Percentiles rank a stretch among this genome's conserved stretches.
Evolutionary conservation across 1,140 invertebrate species (phyloP).

Genomic region (Antheraea pernyi): DNA sequence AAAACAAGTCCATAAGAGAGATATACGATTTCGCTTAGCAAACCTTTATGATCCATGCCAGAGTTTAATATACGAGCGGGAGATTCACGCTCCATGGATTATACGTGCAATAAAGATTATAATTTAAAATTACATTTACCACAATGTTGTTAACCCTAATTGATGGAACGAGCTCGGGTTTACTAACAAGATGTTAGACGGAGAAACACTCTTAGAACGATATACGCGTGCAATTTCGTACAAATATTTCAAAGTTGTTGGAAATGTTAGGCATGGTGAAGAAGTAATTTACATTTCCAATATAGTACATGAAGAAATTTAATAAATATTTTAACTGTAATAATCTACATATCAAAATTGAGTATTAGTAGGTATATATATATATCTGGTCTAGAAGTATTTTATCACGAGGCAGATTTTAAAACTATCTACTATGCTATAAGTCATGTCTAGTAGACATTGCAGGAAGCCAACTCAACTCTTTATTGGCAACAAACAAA

Average conservation of each 20-base stretch:
- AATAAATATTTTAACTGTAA: too few species aligned
- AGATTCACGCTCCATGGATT: conserved; percentile 57
- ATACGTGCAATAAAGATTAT: conserved; percentile 63
- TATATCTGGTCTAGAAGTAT: too few species aligned
- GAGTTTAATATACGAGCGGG: conserved; percentile 55
- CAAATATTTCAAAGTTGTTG: not conserved
- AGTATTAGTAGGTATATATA: too few species aligned
- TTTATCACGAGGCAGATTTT: too few species aligned
- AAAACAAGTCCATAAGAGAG: conserved; percentile 52
- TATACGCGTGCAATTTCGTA: not conserved
- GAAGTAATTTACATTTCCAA: too few species aligned
- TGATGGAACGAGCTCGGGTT: conserved; percentile 29
- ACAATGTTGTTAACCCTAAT: conserved; percentile 47
- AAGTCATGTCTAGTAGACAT: too few species aligned
- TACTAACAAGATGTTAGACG: conserved; percentile 21
- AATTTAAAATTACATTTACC: conserved; percentile 62
- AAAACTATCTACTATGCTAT: too few species aligned
- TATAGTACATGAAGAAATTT: too few species aligned
- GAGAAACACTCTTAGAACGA: not conserved
- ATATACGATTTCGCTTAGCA: conserved; percentile 51
- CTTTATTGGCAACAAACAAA: too few species aligned
- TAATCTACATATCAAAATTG: too few species aligned
- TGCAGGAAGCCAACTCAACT: too few species aligned
- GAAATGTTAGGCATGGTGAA: too few species aligned
- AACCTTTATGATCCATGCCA: conserved; percentile 57